A percentile compares a stretch with the other conserved stretches of the same genome.
Conservation (phyloP, 2,113 vertebrate genomes). For the Sceloporus undulatus region DNA sequence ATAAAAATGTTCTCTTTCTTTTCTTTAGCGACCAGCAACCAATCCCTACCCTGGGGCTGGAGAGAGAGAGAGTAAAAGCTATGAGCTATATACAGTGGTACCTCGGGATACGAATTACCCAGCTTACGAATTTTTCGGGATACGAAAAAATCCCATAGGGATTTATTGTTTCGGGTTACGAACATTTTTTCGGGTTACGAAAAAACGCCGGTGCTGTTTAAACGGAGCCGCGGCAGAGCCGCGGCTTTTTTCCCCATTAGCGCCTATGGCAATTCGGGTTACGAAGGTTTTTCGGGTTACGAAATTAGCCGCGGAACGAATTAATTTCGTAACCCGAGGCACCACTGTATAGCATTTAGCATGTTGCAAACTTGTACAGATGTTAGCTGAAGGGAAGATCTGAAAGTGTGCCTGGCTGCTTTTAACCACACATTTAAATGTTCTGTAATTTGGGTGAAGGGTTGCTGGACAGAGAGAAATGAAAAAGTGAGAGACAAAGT, state of each 20-base stretch:
- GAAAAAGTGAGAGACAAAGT: neutral
- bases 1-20: neutral
- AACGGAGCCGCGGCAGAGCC: no score
- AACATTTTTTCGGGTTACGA: no score
- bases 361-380: neutral
- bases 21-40: constrained; percentile 37
- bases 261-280: no score
- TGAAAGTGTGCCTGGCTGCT: constrained; percentile 31
- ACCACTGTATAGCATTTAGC: fast-evolving
- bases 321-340: no score
- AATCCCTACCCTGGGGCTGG: constrained; percentile 40
- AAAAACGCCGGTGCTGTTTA: no score
- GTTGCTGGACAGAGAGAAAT: neutral
- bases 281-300: no score
- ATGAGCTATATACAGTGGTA: constrained; percentile 18
- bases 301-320: no score
- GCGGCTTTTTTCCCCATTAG: no score
- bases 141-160: no score
- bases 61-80: constrained; percentile 11
- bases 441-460: neutral
- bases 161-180: no score
- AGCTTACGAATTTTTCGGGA: no score
- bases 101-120: no score
- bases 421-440: neutral
- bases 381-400: constrained; percentile 9